Evolutionary conservation across 2,888 invertebrate species (phyloP), one percentile per base, ranked within the genome.

Genomic region (Trypoxylon attenuatum): DNA sequence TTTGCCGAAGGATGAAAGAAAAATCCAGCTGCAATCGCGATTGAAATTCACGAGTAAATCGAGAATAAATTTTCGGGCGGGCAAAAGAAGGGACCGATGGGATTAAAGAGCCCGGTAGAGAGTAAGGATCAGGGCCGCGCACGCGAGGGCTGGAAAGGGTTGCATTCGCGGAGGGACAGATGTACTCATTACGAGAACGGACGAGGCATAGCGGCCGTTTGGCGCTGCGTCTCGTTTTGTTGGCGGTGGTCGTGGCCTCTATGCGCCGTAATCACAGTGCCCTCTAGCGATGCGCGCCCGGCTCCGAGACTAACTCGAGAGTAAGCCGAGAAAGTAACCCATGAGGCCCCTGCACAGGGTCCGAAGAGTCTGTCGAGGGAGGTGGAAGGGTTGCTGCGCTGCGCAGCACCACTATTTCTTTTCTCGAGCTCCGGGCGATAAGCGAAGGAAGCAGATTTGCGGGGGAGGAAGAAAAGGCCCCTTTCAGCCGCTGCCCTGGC

Each of bases 241-340:
- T 82, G 83, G 83, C 82, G 78, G 79, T 81, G 78, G 73, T 77
- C 76, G 75, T 74, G 73, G 70, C 71, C n/a, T 76, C 79, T 78
- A 73, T 68, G 72, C 74, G 70, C 77, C 77, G 82, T 85, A 85
- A 86, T 85, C 84, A 84, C 82, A 86, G 85, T 85, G 86, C 86
- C 85, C 85, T 78, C 64, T 79, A 84, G 85, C 85, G 67, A 63
- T 79, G 75, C 72, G 68, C 68, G 72, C 53, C 65, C 50, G 71
- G 65, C 57, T 27, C 27, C 27, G 27, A n/a, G n/a, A n/a, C n/a
- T n/a, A n/a, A n/a, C n/a, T n/a, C n/a, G n/a, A n/a, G n/a, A n/a
- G n/a, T n/a, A n/a, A n/a, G n/a, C 61, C 63, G 53, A 64, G 5
- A 59, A 66, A 70, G 70, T 74, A 73, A 73, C 67, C 73, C 70